A percentile compares a stretch with the other conserved stretches of the same genome.
These are phyloP conservation scores for Chrysina gloriosa DNA, from an alignment of 2,888 invertebrate genomes.

Conservation along the genomic window DNA sequence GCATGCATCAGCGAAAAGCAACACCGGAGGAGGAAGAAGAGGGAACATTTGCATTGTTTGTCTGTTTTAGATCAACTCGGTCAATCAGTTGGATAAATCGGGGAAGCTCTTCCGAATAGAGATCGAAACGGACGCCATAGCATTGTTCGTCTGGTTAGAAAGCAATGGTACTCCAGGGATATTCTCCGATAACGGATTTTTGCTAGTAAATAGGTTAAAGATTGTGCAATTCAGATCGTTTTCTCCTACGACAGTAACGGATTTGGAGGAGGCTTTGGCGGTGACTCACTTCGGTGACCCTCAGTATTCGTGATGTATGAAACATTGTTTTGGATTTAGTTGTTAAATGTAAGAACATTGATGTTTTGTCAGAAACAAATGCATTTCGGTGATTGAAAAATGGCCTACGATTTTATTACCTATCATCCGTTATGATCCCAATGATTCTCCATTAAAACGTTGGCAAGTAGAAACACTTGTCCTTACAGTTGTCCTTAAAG, in stretches of 20 bases:
- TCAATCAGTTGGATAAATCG: constrained; percentile 47
- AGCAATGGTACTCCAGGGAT: constrained; percentile 68
- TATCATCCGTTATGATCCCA: too few relatives aligned
- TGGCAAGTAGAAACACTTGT: too few relatives aligned
- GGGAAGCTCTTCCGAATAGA: constrained; percentile 58
- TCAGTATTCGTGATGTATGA: constrained; percentile 38
- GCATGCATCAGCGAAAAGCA: too few relatives aligned
- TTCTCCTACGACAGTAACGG: constrained; percentile 46
- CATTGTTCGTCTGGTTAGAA: constrained; percentile 80
- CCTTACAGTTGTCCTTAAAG: too few relatives aligned
- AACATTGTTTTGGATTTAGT: too few relatives aligned
- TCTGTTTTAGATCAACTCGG: constrained; percentile 44
- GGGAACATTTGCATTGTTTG: neutral
- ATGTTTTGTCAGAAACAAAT: too few relatives aligned
- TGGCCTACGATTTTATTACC: too few relatives aligned
- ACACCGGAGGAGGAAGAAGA: too few relatives aligned
- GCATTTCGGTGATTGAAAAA: too few relatives aligned
- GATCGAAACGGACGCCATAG: constrained; percentile 67
- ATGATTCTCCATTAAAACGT: too few relatives aligned
- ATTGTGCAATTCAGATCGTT: constrained; percentile 54
- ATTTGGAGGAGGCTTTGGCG: constrained; percentile 52
- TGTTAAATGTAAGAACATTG: too few relatives aligned
- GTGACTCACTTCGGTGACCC: constrained; percentile 37
- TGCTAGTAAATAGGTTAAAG: constrained; percentile 53
- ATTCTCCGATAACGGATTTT: constrained; percentile 83